Base-by-base conservation (phyloP, 2,888 invertebrate genomes). In the Ichneumon xanthorius region DNA sequence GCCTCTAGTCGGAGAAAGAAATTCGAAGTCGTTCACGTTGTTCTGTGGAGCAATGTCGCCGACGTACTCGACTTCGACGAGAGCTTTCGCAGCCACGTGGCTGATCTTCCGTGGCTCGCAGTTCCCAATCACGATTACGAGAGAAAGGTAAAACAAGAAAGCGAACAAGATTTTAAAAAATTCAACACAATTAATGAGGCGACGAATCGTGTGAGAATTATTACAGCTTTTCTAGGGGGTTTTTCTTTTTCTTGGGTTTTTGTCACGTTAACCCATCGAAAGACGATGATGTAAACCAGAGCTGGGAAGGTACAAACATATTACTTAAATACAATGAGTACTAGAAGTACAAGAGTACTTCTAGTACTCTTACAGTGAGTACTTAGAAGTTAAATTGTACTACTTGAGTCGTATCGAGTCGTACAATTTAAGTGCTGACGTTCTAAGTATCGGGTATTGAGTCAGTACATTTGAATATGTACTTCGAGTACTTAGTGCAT, bases 91-190 rank as follows among this genome's bases (percentile, higher is more conserved):
- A 95, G 95, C 86, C 96, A 95, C 90, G 93, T 96, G 89, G 94
- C 95, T 3, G 96, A 96, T 79, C 94, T 96, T 87, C 96, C 96
- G 0, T 97, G 97, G 97, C 95, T 96, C 85, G 96, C 96, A 14
- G 95, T 97, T 84, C 96, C 96, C 0, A 96, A 96, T 92, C 95
- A 96, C 85, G 96, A 96, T 91, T 96, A 96, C 77, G 96, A 96
- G 88, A 95, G 96, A 30, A 96, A 96, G 96, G 97, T 96, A 93
- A 94, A 92, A 75, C 22, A 50, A 2, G 48, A 61, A 11, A 7
- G 40, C 5, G 9, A 11, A 22, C 33, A 68, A n/a, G 19, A 73
- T 22, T 40, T 30, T 22, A 0, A 14, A 73, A 53, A 33, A 26
- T 22, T 16, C n/a, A 9, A 50, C 45, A 63, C 22, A 9, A n/a